Evolutionary conservation across 2,113 vertebrate genomes (phyloP), one percentile per base, ranked within the genome.

Genomic region (Calypte anna): DNA sequence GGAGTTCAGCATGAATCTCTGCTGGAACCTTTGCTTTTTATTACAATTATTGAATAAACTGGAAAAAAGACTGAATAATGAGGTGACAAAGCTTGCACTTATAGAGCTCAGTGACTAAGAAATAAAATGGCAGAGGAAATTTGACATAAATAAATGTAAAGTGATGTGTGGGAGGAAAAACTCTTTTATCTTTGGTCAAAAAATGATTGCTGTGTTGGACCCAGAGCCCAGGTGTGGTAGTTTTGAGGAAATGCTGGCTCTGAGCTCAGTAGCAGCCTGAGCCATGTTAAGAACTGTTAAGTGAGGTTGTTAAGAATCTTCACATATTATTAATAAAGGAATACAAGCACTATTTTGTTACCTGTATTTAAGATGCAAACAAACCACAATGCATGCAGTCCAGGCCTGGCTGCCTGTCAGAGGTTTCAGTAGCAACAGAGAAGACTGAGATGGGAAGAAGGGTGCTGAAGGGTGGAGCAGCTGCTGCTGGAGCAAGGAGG

Each of bases 291-390:
- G 46, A 66, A 1, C 31, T 46, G 16, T 6, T 38, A 12, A 76
- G 4, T 0, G 1, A 3, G 36, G 16, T 15, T 51, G 38, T 31
- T 74, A 1, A 18, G 43, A 67, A 13, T 40, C 46, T 6, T 21
- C 40, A 3, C 17, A 12, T 5, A 0, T 36, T 54, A 12, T 28
- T 66, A 14, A n/a, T 8, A 25, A 44, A 82, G 33, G 43, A 44
- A 2, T 23, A 3, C 12, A n/a, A 57, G 31, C 31, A 9, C 27
- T 15, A 9, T 19, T 53, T 77, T 74, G 54, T 15, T n/a, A 7
- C 43, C 61, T 46, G 36, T 36, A 5, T 10, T 70, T 43, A 54
- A 58, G 36, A 18, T 21, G 8, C 18, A 82, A 5, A 17, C 22
- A 13, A 20, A 25, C 8, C 16, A 2, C 31, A 36, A 36, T 30